Conservation (phyloP, 1,140 invertebrate species). For the Pseudomyrmex concolor region DNA sequence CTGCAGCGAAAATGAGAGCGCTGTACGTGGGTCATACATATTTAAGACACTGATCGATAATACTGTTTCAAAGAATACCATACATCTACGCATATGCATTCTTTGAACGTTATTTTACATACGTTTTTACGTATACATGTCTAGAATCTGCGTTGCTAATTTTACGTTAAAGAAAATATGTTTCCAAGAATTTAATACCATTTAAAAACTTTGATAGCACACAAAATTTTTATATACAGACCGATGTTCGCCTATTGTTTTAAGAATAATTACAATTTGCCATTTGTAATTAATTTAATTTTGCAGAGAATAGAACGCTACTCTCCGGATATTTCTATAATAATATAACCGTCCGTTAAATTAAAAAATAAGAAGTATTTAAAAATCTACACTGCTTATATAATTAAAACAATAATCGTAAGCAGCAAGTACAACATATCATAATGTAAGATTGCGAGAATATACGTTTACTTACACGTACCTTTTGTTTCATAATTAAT, state of each 20-base stretch:
- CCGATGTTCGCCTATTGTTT: background rate
- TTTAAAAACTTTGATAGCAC: slow-evolving; percentile 2
- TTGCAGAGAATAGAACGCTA: slow-evolving; percentile 8
- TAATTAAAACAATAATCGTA: slow-evolving; percentile 6
- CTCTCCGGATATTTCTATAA: slow-evolving; percentile 11
- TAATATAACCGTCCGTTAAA: slow-evolving; percentile 64
- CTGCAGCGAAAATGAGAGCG: slow-evolving; percentile 20
- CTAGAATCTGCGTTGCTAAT: background rate
- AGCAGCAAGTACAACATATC: slow-evolving; percentile 31
- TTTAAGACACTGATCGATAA: slow-evolving; percentile 60
- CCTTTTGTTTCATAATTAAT: background rate
- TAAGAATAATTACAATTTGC: background rate
- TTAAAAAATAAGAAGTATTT: slow-evolving; percentile 36
- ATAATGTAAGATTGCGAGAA: slow-evolving; percentile 21
- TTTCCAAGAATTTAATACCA: background rate
- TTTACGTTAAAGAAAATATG: background rate
- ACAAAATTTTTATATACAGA: slow-evolving; percentile 16
- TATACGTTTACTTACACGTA: background rate
- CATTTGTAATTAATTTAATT: slow-evolving; percentile 47
- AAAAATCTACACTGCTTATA: background rate
- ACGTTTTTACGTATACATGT: background rate
- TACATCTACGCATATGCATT: slow-evolving; percentile 17
- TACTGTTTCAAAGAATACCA: slow-evolving; percentile 62
- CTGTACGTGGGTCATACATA: slow-evolving; percentile 46
- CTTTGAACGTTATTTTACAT: background rate